A percentile compares a stretch with the other conserved stretches of the same genome.
Evolutionary conservation across 2,113 vertebrate species (phyloP).

Genomic region (Ondatra zibethicus): DNA sequence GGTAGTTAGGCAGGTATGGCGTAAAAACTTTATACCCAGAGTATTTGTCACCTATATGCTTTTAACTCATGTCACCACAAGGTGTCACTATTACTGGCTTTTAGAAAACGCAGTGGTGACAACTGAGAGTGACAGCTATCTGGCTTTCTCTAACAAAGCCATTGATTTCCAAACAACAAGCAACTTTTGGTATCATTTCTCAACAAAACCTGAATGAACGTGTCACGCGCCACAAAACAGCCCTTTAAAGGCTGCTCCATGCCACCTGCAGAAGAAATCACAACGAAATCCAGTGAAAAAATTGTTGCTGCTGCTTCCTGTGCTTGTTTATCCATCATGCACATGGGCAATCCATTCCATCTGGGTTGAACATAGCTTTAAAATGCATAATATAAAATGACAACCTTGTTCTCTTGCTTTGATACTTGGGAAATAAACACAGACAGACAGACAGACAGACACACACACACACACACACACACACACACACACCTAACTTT

Average conservation of each 20-base stretch:
- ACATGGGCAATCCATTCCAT: not conserved
- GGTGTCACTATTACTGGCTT: not conserved
- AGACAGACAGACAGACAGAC: not conserved
- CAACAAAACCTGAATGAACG: not conserved
- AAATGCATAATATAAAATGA: conserved; percentile 1
- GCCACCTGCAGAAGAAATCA: not conserved
- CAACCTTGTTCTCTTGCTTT: conserved; percentile 18
- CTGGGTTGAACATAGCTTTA: conserved; percentile 12
- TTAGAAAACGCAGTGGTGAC: not conserved
- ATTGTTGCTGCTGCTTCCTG: not conserved
- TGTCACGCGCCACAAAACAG: conserved; percentile 1
- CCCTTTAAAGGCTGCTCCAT: not conserved
- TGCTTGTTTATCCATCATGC: not conserved
- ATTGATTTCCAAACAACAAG: conserved; percentile 46
- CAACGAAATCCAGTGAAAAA: conserved; percentile 24
- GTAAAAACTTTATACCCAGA: not conserved
- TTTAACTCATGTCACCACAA: not conserved
- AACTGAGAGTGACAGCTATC: not conserved
- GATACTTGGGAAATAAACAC: conserved; percentile 44
- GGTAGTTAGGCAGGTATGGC: not conserved
- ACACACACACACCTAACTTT: not conserved
- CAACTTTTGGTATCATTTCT: conserved; percentile 36
- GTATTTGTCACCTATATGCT: not conserved
- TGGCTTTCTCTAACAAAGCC: conserved; percentile 40
- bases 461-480: not conserved